Evolutionary conservation across 2,797 vertebrate genomes (phyloP).

Genomic region (Propithecus perrieri): DNA sequence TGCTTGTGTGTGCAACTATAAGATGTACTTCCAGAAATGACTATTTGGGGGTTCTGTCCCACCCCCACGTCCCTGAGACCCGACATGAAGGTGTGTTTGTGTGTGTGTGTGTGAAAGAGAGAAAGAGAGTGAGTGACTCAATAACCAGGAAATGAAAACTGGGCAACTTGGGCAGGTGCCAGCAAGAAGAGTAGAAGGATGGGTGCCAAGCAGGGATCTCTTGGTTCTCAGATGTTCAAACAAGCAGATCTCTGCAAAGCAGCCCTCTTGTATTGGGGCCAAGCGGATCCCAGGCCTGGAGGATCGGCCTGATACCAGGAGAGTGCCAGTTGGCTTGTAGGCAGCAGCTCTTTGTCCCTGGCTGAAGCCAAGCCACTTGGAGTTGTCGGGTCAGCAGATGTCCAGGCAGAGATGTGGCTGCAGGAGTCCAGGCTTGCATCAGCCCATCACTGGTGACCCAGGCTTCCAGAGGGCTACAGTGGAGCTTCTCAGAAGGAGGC

Average conservation of each 20-base stretch:
- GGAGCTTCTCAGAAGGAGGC: background rate
- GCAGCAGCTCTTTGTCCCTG: constrained; percentile 58
- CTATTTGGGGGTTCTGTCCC: background rate
- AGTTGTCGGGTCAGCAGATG: constrained; percentile 49
- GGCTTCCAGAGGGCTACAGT: background rate
- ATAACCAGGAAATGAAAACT: background rate
- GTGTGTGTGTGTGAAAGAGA: background rate
- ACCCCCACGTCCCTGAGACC: background rate
- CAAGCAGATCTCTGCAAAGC: background rate
- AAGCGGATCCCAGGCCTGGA: background rate
- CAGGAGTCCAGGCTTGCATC: background rate
- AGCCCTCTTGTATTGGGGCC: background rate
- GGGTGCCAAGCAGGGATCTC: background rate
- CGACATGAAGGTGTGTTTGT: background rate
- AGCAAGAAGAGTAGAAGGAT: background rate
- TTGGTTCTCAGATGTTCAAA: background rate
- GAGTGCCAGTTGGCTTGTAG: constrained; percentile 24
- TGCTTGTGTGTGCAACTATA: background rate
- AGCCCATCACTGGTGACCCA: fast-evolving
- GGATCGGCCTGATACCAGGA: constrained; percentile 31
- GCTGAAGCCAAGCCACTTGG: constrained; percentile 56
- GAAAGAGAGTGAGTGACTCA: background rate
- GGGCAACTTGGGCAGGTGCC: background rate
- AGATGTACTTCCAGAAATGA: background rate
- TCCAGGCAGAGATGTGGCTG: background rate